Evolutionary conservation across 2,797 vertebrate genomes (phyloP).

Genomic region (Enteromius argenteus): DNA sequence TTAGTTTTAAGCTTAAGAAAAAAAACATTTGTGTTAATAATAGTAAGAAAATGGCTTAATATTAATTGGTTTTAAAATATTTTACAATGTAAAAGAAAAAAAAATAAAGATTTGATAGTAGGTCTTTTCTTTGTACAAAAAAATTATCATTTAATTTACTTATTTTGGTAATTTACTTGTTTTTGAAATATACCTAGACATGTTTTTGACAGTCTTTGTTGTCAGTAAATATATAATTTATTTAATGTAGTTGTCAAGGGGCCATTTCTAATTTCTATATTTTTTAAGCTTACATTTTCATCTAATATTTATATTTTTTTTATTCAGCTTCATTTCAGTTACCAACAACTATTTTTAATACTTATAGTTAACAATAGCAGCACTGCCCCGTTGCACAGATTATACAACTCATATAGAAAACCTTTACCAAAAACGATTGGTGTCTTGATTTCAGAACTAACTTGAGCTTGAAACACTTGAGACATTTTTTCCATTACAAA

Average conservation of each 20-base stretch:
- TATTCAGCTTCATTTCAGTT: not conserved
- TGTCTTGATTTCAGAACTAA: not conserved
- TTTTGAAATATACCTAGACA: not conserved
- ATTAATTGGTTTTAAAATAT: not conserved
- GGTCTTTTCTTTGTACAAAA: not conserved
- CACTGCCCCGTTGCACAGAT: not conserved
- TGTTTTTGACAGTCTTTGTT: not conserved
- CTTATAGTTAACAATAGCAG: not conserved
- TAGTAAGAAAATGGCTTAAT: not conserved
- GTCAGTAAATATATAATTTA: not conserved
- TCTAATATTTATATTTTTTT: not conserved
- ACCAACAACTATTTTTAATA: not conserved
- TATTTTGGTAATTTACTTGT: not conserved
- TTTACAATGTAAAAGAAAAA: not conserved
- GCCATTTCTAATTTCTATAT: not conserved
- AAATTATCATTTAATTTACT: not conserved
- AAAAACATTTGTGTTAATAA: not conserved
- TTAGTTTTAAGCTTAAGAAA: not conserved
- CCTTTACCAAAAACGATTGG: not conserved
- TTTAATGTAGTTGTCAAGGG: not conserved
- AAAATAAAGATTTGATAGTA: not conserved
- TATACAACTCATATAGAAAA: not conserved
- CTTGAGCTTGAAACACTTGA: not conserved
- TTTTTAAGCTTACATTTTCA: not conserved
- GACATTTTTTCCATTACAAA: too few relatives aligned